Evolutionary conservation across 1,140 invertebrate species (phyloP).

Genomic region (Gonioctena quinquepunctata): DNA sequence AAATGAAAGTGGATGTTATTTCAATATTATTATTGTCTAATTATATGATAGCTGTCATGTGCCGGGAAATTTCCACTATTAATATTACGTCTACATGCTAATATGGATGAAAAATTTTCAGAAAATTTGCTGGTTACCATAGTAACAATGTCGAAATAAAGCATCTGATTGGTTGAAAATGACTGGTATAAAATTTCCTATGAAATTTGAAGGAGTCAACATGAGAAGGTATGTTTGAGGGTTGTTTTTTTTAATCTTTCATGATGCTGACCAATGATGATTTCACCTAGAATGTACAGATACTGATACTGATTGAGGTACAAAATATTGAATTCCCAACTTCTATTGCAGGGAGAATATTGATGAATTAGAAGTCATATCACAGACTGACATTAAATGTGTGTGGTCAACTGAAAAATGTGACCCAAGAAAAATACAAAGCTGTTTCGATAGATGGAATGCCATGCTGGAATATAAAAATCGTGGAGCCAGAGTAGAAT

Average conservation of each 20-base stretch:
- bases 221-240: background rate
- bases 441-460: constrained; percentile 1
- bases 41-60: no score
- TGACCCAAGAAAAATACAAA: background rate
- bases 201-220: background rate
- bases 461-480: constrained; percentile 1
- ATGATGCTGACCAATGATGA: background rate
- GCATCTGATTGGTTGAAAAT: no score
- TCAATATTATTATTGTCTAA: no score
- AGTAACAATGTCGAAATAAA: no score
- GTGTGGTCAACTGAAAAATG: constrained; percentile 7
- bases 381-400: constrained; percentile 10
- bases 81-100: no score
- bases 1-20: no score
- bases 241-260: background rate
- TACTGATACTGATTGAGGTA: background rate
- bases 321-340: background rate
- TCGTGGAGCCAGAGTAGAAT: background rate
- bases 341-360: constrained; percentile 4
- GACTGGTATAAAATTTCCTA: no score
- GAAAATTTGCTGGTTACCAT: no score
- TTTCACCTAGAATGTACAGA: background rate
- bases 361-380: background rate
- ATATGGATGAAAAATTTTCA: no score
- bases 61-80: no score